Percentiles rank a stretch among this genome's conserved stretches.
Evolutionary conservation across 2,113 vertebrate genomes (phyloP).

Genomic region (Dipodomys merriami): DNA sequence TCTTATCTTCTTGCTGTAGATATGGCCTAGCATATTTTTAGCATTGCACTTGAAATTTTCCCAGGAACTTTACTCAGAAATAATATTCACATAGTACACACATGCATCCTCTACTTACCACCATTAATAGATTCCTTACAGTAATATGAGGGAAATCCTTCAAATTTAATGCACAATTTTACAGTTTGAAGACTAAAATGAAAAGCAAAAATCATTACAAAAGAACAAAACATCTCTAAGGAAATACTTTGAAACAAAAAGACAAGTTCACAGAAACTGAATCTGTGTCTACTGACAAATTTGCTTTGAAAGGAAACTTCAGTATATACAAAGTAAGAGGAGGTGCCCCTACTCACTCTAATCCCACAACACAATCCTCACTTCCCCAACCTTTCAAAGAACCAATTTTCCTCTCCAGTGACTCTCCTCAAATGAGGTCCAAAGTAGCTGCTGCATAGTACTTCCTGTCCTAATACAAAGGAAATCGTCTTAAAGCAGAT

Average conservation of each 20-base stretch:
- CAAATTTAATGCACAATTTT: not conserved
- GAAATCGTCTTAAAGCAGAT: not conserved
- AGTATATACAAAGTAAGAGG: not conserved
- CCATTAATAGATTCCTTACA: not conserved
- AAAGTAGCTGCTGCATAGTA: not conserved
- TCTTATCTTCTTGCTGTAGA: no score
- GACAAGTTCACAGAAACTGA: not conserved
- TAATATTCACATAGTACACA: not conserved
- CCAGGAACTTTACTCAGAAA: not conserved
- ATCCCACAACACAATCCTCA: not conserved
- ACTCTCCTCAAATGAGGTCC: not conserved
- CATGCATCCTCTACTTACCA: not conserved
- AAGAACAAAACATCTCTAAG: not conserved
- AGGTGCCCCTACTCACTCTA: not conserved
- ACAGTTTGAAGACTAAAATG: not conserved
- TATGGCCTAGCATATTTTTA: not conserved
- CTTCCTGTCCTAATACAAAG: not conserved
- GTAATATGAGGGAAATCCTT: not conserved
- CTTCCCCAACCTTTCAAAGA: not conserved
- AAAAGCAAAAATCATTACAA: not conserved
- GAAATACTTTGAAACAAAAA: not conserved
- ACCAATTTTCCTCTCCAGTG: not conserved
- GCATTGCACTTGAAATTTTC: not conserved
- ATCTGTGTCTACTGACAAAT: not conserved
- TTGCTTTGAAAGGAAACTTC: not conserved